phyloP scores from a whole-genome alignment of 92 coral and sea anemone genomes.

The Diadumene lineata region DNA sequence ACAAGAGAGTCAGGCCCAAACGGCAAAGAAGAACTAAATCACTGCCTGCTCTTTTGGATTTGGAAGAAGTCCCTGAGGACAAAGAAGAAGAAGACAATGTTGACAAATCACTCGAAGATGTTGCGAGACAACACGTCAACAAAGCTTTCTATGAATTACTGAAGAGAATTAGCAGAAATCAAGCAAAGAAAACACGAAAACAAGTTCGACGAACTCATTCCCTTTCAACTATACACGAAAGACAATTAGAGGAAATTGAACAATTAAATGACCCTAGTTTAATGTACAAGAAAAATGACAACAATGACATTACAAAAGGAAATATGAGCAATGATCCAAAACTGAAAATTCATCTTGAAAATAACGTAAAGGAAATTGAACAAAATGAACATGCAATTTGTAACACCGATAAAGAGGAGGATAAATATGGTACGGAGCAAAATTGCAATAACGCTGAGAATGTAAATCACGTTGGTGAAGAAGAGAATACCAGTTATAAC shows the following conservation, averaged over 20 bases:
- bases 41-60: conserved; percentile 25
- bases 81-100: conserved; percentile 10
- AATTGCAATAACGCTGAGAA: neutral
- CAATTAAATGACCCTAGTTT: too few relatives aligned
- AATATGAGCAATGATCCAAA: too few relatives aligned
- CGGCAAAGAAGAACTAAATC: conserved; percentile 32
- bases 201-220: conserved; percentile 26
- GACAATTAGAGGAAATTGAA: neutral
- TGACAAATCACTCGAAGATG: neutral
- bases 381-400: neutral
- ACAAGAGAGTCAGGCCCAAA: neutral
- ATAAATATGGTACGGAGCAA: neutral
- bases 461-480: neutral
- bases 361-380: too few relatives aligned
- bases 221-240: conserved; percentile 33
- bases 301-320: too few relatives aligned
- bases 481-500: too few relatives aligned
- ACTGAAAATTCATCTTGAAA: too few relatives aligned
- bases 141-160: conserved; percentile 25
- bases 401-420: neutral
- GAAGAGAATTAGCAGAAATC: conserved; percentile 5
- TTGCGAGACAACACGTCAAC: conserved; percentile 4
- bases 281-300: too few relatives aligned
- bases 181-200: neutral
- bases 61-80: conserved; percentile 46